These are phyloP conservation scores for Catalaphyllia jardinei DNA, from an alignment of 64 coral and sea anemone genomes.

Conservation along the genomic window DNA sequence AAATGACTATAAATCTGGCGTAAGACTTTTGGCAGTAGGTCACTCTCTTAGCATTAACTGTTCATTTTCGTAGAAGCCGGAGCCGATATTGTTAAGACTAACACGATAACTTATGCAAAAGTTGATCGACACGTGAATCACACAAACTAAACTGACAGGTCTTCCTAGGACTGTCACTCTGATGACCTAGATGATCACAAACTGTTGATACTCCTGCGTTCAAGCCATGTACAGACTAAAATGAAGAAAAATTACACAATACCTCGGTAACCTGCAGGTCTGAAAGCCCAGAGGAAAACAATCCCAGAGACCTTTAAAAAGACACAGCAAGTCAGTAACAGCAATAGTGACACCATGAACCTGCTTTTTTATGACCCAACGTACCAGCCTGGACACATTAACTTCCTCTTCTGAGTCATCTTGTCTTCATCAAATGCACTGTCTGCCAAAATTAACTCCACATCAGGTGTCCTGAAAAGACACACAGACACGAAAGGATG, in stretches of 20 bases:
- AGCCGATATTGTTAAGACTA: too few relatives aligned
- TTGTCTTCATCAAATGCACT: slow-evolving; percentile 62
- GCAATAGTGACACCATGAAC: not conserved
- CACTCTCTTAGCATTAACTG: too few relatives aligned
- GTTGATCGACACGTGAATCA: too few relatives aligned
- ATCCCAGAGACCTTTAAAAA: slow-evolving; percentile 65
- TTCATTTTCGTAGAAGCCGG: too few relatives aligned
- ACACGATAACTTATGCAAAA: too few relatives aligned
- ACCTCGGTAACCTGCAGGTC: slow-evolving; percentile 78
- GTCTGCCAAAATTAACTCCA: slow-evolving; percentile 85
- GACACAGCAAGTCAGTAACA: not conserved
- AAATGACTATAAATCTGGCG: too few relatives aligned
- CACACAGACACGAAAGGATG: not conserved
- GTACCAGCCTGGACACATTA: slow-evolving; percentile 95
- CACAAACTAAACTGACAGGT: too few relatives aligned
- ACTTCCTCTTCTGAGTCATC: slow-evolving; percentile 55
- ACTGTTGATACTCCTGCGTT: too few relatives aligned
- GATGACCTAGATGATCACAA: too few relatives aligned
- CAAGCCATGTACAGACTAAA: not conserved
- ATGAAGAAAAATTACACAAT: not conserved
- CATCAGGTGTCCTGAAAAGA: slow-evolving; percentile 77
- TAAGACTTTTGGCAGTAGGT: too few relatives aligned
- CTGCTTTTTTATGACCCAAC: not conserved
- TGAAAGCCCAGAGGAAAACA: slow-evolving; percentile 48
- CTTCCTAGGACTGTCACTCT: too few relatives aligned